A percentile compares a stretch with the other conserved stretches of the same genome.
Conservation (phyloP, 2,888 invertebrate species). For the Crematogaster levior region DNA sequence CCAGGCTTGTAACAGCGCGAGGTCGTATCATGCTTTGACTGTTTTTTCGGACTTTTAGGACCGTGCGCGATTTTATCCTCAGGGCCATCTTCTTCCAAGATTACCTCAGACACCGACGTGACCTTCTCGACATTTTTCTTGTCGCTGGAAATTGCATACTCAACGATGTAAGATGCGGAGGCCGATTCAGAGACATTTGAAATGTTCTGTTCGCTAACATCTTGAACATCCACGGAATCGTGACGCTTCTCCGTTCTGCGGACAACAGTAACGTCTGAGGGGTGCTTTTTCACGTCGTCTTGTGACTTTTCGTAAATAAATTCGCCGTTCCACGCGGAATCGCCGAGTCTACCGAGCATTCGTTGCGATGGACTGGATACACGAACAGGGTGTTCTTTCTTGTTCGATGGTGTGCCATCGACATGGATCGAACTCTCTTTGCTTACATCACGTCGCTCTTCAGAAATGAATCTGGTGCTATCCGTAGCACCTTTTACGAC, state of each 20-base stretch:
- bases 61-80: conserved; percentile 5
- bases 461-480: conserved; percentile 68
- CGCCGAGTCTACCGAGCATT: conserved; percentile 80
- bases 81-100: conserved; percentile 76
- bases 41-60: conserved; percentile 36
- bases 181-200: conserved; percentile 87
- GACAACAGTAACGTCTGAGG: conserved; percentile 69
- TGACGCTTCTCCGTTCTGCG: conserved; percentile 73
- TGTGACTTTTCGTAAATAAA: conserved; percentile 84
- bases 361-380: conserved; percentile 41
- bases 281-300: conserved; percentile 24
- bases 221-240: conserved; percentile 80
- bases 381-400: not conserved
- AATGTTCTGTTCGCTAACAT: conserved; percentile 86
- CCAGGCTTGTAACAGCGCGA: conserved; percentile 76
- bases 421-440: conserved; percentile 51
- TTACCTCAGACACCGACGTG: conserved; percentile 78
- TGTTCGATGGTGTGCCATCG: conserved; percentile 42
- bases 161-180: conserved; percentile 89
- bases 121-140: conserved; percentile 75
- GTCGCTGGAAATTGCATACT: conserved; percentile 80
- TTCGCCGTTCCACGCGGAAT: conserved; percentile 86
- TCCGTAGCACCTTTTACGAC: conserved; percentile 66
- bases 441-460: conserved; percentile 63
- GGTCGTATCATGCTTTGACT: conserved; percentile 12